These are phyloP conservation scores for Tapirus indicus DNA, from an alignment of 2,797 vertebrate species.

Conservation along the genomic window DNA sequence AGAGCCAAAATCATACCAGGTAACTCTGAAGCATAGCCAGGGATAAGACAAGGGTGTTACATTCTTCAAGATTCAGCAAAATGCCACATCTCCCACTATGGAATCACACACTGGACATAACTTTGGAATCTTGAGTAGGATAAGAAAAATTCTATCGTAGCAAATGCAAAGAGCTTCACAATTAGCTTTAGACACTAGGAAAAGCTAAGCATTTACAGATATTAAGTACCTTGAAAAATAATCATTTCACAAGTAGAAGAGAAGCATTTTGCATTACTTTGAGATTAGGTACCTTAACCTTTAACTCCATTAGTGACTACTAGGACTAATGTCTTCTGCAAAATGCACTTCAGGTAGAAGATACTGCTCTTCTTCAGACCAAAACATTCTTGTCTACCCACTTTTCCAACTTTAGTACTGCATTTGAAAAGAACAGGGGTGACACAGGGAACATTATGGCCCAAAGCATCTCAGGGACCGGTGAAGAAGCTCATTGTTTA, in stretches of 20 bases:
- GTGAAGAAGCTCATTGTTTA: background rate
- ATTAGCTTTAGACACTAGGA: background rate
- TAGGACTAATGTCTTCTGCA: background rate
- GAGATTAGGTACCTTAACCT: background rate
- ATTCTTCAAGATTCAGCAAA: background rate
- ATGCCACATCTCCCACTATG: background rate
- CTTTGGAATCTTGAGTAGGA: background rate
- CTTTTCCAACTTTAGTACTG: background rate
- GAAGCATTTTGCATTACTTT: background rate
- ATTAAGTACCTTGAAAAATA: background rate
- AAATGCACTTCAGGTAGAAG: background rate
- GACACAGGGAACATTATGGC: background rate
- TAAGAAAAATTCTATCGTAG: background rate
- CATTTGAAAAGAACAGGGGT: background rate
- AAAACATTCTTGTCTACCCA: background rate
- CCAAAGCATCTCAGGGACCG: background rate
- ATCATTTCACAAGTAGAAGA: background rate
- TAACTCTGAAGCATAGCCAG: background rate
- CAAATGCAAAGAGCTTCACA: background rate
- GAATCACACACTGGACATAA: background rate
- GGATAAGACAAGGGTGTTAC: background rate
- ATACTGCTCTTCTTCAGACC: background rate
- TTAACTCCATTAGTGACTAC: background rate
- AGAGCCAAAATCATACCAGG: background rate
- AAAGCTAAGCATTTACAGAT: background rate